Base-by-base conservation (phyloP, 2,888 invertebrate genomes). In the Rhorus exstirpatorius region DNA sequence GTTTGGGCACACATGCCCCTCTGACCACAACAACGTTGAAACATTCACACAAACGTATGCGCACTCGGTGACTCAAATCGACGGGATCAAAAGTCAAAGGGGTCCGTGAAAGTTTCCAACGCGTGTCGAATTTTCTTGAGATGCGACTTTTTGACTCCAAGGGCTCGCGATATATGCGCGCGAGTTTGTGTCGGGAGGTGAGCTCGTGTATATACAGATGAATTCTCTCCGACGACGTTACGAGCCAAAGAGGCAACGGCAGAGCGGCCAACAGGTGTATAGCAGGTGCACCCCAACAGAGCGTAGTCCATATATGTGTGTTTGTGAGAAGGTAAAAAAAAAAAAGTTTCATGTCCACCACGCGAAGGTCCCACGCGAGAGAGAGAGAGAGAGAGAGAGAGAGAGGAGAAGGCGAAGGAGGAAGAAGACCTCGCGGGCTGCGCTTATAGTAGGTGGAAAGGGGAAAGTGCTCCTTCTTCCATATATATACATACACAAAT, bases 181-280 rank as follows among this genome's bases (percentile, higher is more conserved):
- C 7, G 10, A 3, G 14, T 14, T 3, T 38, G 51, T 41, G 24
- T 51, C 19, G 17, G 63, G 55, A 44, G 51, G 41, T 60, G 61
- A 60, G 26, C 41, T 35, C 17, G 19, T 46, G 49, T 17, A 10
- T 31, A 38, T 72, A 41, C 75, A 46, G 63, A 79, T 24, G 67
- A 76, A 7, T 79, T 58, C 63, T 38, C n/a, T n/a, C n/a, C 63
- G 71, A 78, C 70, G 83, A 81, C 78, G 81, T 71, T 78, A 46
- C 58, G 75, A 82, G 21, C 49, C 71, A 51, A 41, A 68, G n/a
- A 67, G 70, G 89, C 91, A 91, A 91, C 91, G 89, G 91, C 87
- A 91, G 92, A 92, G 92, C 91, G 89, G 91, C 87, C 91, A 92
- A 92, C 92, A 92, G 92, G 92, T 92, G 92, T 89, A 91, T 92